These are phyloP conservation scores for Apteryx owenii DNA, from an alignment of 2,113 vertebrate genomes.

Conservation along the genomic window DNA sequence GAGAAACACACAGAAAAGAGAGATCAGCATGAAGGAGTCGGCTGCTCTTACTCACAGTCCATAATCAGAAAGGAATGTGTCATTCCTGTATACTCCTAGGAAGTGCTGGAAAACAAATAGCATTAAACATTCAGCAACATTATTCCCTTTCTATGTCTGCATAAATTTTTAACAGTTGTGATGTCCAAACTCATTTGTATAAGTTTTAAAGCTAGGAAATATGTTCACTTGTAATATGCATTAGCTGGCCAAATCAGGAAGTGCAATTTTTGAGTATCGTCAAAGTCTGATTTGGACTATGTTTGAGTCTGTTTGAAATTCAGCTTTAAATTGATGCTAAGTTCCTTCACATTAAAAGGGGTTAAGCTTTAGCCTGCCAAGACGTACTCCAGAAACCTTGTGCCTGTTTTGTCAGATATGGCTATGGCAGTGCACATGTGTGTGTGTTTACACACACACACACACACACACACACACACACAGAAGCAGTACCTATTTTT, in stretches of 20 bases:
- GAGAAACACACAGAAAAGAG: slow-evolving; percentile 31
- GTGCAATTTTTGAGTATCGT: neutral
- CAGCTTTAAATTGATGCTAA: slow-evolving; percentile 35
- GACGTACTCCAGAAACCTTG: neutral
- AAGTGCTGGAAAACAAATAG: slow-evolving; percentile 26
- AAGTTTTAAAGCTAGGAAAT: slow-evolving; percentile 40
- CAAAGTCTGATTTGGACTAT: neutral
- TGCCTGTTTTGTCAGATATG: neutral
- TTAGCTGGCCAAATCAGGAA: slow-evolving; percentile 12
- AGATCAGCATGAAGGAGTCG: slow-evolving; percentile 35
- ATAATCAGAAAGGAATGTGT: slow-evolving; percentile 32
- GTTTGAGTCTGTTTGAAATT: slow-evolving; percentile 57
- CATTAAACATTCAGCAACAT: slow-evolving; percentile 70
- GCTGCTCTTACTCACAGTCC: slow-evolving; percentile 21
- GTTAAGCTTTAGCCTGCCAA: neutral
- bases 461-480: too few relatives aligned
- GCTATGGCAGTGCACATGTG: neutral
- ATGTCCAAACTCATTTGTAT: slow-evolving; percentile 65
- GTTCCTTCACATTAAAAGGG: neutral
- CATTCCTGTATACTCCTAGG: slow-evolving; percentile 65
- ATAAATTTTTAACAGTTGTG: slow-evolving; percentile 62
- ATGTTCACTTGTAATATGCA: neutral
- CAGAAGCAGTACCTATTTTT: neutral
- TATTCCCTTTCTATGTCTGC: slow-evolving; percentile 21
- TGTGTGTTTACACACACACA: neutral